Base-by-base conservation (phyloP, 2,888 invertebrate species). In the Pollenia griseotomentosa region DNA sequence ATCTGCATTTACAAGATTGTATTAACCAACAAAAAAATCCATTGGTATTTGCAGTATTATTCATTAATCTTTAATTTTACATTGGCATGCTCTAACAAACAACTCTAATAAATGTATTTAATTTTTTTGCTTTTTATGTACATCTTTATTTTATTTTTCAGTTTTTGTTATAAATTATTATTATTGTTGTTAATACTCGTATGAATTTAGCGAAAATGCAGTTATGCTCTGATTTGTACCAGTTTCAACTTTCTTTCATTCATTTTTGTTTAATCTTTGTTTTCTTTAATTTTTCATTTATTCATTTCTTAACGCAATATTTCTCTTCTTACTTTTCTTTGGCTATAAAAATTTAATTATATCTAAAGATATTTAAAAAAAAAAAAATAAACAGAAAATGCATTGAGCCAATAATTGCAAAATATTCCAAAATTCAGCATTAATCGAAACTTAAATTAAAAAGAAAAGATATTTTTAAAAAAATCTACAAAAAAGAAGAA, bases 181-280 rank as follows among this genome's bases (percentile, higher is more conserved):
- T 77, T 83, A 46, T 75, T 83, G 33, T 77, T 77, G 61, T 77
- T 74, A 66, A 63, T 61, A 71, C 63, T 70, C 12, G 83, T 83
- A 65, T 77, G 86, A 77, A 63, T 73, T 90, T 89, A 90, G 91
- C 91, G 90, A 92, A 91, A 92, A 91, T 92, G 92, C 93, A 93
- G 93, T 93, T 93, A 93, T 93, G 93, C 93, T 93, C 93, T 93
- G 92, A 93, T 93, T 93, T 93, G 92, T 93, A 91, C 92, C 92
- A 92, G 92, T 93, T 93, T 92, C 90, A 92, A 92, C 93, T 93
- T 93, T 93, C 93, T 93, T 85, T 92, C 91, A 91, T 92, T 83
- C 63, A 87, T 75, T 53, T 63, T 70, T 77, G 78, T 74, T 79
- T 57, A 42, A 51, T 59, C 59, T 86, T 87, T 87, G 19, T 71